Conservation (phyloP, 1,140 invertebrate species). For the Bombus picipes region DNA sequence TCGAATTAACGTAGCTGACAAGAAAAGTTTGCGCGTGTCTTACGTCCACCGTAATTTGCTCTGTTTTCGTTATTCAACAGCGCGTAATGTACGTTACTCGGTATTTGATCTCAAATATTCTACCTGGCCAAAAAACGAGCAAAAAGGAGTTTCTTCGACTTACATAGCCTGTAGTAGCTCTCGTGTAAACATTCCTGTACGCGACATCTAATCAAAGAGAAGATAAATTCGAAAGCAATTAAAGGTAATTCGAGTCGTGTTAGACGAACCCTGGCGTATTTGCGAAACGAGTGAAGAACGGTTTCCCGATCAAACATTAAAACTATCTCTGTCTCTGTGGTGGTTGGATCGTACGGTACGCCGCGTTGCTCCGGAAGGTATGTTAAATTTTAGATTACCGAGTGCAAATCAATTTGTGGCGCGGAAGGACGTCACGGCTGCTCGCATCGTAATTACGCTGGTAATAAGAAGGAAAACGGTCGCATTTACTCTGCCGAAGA, state of each 20-base stretch:
- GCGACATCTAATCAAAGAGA: background rate
- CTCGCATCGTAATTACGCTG: conserved; percentile 20
- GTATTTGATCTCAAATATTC: background rate
- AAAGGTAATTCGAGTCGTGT: background rate
- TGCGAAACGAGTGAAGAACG: background rate
- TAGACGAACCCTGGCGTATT: background rate
- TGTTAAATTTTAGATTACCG: conserved; percentile 23
- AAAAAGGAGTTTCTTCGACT: background rate
- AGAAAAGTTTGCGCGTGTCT: too few species aligned
- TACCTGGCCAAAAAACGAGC: too few species aligned
- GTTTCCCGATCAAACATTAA: conserved; percentile 4
- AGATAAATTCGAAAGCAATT: conserved; percentile 3
- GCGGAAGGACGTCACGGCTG: background rate
- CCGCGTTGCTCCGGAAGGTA: too few species aligned
- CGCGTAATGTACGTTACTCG: background rate
- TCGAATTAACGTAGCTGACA: too few species aligned
- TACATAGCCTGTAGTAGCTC: too few species aligned
- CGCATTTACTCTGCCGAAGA: background rate
- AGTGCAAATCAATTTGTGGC: conserved; percentile 34
- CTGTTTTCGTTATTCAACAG: too few species aligned
- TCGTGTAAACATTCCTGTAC: background rate
- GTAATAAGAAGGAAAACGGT: conserved; percentile 39
- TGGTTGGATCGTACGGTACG: too few species aligned
- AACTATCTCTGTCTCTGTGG: background rate
- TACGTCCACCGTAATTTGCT: too few species aligned